Percentiles rank a stretch among this genome's conserved stretches.
phyloP scores from a whole-genome alignment of 2,797 vertebrate species.

The Mormyrops attenuatus region DNA sequence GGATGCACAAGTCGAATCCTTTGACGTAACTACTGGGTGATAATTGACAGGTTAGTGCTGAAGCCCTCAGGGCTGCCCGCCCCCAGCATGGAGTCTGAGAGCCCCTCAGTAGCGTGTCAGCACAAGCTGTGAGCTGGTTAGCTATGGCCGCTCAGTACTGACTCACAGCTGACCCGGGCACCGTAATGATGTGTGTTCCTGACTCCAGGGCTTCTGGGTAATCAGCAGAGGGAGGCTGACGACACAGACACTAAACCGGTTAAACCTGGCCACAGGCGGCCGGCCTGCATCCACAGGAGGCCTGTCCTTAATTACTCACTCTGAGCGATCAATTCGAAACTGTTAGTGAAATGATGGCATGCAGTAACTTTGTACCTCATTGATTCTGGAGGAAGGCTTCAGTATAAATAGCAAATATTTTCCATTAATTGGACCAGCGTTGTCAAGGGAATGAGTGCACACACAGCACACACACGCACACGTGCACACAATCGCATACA shows the following conservation, averaged over 20 bases:
- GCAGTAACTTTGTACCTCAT: not conserved
- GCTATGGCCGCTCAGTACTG: not conserved
- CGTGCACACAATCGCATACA: not conserved
- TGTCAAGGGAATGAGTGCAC: not conserved
- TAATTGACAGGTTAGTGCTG: not conserved
- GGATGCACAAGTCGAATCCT: not conserved
- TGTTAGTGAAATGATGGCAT: not conserved
- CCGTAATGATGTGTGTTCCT: conserved; percentile 14
- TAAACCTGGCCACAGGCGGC: not conserved
- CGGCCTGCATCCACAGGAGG: not conserved
- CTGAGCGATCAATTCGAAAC: not conserved
- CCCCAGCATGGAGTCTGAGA: not conserved
- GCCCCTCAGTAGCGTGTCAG: not conserved
- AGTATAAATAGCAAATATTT: conserved; percentile 10
- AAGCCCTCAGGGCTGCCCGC: not conserved
- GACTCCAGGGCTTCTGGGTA: not conserved
- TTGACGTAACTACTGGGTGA: not conserved
- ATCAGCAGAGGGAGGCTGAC: conserved; percentile 33
- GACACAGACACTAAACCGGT: conserved; percentile 24
- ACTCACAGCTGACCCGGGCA: conserved; percentile 19
- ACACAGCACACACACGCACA: not conserved
- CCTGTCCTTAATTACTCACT: not conserved
- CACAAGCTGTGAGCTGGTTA: not conserved
- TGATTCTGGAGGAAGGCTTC: not conserved
- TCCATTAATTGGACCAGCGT: not conserved